Percentiles rank a stretch among this genome's conserved stretches.
These are phyloP conservation scores for Cepaea hortensis DNA, from an alignment of 2,888 invertebrate species.

Conservation along the genomic window DNA sequence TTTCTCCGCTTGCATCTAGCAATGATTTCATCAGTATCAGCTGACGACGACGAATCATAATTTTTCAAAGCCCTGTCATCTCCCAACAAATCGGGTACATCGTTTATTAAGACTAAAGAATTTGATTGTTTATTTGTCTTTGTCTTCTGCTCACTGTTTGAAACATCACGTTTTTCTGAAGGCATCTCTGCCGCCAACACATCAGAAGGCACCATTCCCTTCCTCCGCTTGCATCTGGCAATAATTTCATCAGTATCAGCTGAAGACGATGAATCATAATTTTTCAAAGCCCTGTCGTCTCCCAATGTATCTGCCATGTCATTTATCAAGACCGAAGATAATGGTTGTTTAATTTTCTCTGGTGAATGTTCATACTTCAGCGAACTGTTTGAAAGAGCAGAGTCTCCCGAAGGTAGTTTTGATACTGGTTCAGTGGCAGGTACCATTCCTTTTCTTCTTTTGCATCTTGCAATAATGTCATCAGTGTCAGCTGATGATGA, in stretches of 20 bases:
- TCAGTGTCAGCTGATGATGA: constrained; percentile 58
- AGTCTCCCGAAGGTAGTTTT: not conserved
- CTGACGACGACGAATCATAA: constrained; percentile 55
- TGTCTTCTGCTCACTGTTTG: too few species aligned
- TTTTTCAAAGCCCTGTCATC: not conserved
- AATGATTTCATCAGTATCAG: constrained; percentile 59
- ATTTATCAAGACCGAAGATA: too few species aligned
- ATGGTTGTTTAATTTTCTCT: too few species aligned
- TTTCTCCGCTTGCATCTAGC: not conserved
- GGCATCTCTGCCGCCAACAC: too few species aligned
- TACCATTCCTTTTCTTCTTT: not conserved
- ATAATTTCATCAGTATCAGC: constrained; percentile 60
- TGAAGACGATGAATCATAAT: constrained; percentile 38
- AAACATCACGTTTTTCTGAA: too few species aligned
- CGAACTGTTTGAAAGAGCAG: not conserved
- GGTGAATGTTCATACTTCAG: not conserved
- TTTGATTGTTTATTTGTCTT: too few species aligned
- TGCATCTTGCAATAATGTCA: constrained; percentile 52
- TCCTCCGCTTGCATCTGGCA: not conserved
- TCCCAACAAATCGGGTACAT: not conserved
- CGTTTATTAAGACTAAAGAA: too few species aligned
- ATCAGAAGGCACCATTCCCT: not conserved
- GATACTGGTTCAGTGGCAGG: not conserved
- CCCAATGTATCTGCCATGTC: too few species aligned
- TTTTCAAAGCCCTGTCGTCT: too few species aligned